Evolutionary conservation across 92 coral and sea anemone genomes (phyloP).

Genomic region (Actinernus sp.): DNA sequence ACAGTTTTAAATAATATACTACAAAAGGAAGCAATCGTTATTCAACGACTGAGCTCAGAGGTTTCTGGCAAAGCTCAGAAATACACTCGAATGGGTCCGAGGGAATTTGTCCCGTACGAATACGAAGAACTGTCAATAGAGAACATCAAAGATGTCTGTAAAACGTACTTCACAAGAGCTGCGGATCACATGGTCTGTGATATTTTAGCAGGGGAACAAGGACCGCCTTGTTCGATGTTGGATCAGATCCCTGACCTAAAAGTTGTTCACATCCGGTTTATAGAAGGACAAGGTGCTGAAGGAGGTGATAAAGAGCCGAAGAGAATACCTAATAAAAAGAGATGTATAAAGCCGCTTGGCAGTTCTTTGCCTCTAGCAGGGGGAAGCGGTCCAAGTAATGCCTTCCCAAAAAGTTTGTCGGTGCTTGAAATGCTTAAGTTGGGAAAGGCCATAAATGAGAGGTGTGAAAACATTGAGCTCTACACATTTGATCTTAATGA

Average conservation of each 20-base stretch:
- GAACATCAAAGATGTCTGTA: conserved; percentile 3
- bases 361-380: background rate
- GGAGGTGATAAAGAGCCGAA: background rate
- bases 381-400: background rate
- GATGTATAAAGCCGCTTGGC: too few relatives aligned
- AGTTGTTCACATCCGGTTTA: conserved; percentile 54
- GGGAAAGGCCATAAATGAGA: background rate
- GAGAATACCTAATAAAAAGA: background rate
- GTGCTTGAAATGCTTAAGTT: background rate
- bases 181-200: background rate
- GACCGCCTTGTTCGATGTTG: conserved; percentile 36
- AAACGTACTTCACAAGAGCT: background rate
- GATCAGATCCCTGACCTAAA: conserved; percentile 54
- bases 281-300: conserved; percentile 3
- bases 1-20: background rate
- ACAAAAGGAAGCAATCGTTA: background rate
- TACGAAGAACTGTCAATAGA: background rate
- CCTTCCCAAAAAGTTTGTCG: conserved; percentile 1
- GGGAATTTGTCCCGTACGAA: conserved; percentile 6
- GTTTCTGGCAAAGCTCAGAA: background rate
- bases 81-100: background rate
- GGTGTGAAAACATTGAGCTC: background rate
- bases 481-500: conserved; percentile 20
- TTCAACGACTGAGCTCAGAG: background rate
- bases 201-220: conserved; percentile 41